phyloP scores from a whole-genome alignment of 1,140 invertebrate genomes.

The Aphelinus atriplicis region DNA sequence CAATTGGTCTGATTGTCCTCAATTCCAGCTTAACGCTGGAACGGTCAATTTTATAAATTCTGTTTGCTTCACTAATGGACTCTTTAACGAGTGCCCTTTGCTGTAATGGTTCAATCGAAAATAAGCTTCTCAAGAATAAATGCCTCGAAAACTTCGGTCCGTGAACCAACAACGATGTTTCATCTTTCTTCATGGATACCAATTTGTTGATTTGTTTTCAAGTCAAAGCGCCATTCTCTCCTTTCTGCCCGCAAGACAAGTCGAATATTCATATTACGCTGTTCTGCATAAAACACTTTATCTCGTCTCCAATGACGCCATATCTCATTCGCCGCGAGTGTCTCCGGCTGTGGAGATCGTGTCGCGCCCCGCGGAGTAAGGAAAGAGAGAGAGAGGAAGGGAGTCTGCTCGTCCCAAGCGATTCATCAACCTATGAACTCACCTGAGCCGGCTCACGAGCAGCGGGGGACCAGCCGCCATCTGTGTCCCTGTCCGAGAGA shows the following conservation, averaged over 20 bases:
- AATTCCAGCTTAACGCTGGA: no score
- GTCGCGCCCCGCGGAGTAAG: constrained; percentile 21
- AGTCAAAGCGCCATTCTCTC: no score
- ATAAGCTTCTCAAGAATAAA: no score
- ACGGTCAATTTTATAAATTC: no score
- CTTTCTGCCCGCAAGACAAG: neutral
- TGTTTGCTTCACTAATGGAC: no score
- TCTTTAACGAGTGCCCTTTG: no score
- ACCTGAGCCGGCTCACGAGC: constrained; percentile 8
- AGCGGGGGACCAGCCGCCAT: constrained; percentile 12
- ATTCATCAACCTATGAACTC: constrained; percentile 20
- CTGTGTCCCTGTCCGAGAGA: neutral
- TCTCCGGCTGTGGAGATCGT: neutral
- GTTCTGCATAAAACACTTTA: constrained; percentile 3
- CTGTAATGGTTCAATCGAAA: no score
- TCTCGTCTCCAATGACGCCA: neutral
- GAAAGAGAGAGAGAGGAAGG: constrained; percentile 4
- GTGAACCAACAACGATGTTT: no score
- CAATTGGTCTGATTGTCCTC: no score
- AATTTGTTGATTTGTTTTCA: no score
- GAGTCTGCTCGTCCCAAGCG: constrained; percentile 12
- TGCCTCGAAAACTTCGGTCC: no score
- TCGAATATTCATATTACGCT: constrained; percentile 17
- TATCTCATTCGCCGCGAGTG: neutral
- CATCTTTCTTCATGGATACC: no score